Evolutionary conservation across 1,140 invertebrate genomes (phyloP).

Genomic region (Drosophila dunni): DNA sequence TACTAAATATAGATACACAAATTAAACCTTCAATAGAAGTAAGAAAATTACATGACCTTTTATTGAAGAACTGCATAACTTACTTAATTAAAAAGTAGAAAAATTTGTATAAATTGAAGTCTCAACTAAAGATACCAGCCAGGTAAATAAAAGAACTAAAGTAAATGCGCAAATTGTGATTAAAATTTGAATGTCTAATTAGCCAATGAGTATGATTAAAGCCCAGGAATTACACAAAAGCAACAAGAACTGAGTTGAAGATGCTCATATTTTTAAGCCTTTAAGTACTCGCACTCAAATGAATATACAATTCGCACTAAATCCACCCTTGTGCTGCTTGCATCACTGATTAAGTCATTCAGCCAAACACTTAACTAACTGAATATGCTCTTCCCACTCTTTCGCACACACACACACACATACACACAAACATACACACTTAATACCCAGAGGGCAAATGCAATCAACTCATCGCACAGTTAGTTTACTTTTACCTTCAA

Average conservation of each 20-base stretch:
- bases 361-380: constrained; percentile 21
- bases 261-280: constrained; percentile 2
- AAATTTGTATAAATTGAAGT: neutral
- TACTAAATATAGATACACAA: too few species aligned
- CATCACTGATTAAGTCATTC: constrained; percentile 29
- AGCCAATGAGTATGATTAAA: neutral
- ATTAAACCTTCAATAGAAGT: too few species aligned
- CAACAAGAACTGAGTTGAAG: constrained; percentile 2
- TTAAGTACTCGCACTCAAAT: constrained; percentile 1
- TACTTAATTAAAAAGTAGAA: too few species aligned
- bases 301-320: neutral
- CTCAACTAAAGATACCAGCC: neutral
- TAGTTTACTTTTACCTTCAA: constrained; percentile 62
- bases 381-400: constrained; percentile 4
- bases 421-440: neutral
- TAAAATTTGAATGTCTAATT: neutral
- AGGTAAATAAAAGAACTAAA: neutral
- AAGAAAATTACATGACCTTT: too few species aligned
- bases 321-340: constrained; percentile 1
- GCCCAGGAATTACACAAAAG: neutral
- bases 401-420: constrained; percentile 1
- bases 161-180: constrained; percentile 1
- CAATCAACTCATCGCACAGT: constrained; percentile 43
- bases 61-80: too few species aligned
- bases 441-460: constrained; percentile 19